Evolutionary conservation across 1,140 invertebrate species (phyloP).

Genomic region (Neelides sp.): DNA sequence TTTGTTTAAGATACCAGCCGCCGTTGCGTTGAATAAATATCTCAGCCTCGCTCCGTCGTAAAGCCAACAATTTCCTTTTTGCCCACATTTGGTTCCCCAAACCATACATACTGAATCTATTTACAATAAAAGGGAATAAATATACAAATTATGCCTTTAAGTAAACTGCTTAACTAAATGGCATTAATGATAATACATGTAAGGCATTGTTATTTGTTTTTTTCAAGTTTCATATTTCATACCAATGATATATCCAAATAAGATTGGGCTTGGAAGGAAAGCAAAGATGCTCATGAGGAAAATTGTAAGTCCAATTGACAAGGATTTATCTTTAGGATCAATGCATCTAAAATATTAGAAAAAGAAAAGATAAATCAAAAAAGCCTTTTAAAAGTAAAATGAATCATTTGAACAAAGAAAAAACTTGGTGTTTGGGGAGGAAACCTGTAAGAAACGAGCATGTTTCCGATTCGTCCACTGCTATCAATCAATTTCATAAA

Average conservation of each 20-base stretch:
- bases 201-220: neutral
- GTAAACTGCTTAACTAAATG: neutral
- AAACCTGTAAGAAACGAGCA: slow-evolving; percentile 31
- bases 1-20: slow-evolving; percentile 40
- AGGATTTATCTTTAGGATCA: slow-evolving; percentile 46
- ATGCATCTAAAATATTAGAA: slow-evolving; percentile 41
- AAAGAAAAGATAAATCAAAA: neutral
- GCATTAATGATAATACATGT: neutral
- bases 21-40: slow-evolving; percentile 52
- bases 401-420: neutral
- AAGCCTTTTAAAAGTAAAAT: neutral
- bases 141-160: slow-evolving; percentile 9
- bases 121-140: neutral
- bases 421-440: neutral
- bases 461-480: slow-evolving; percentile 28
- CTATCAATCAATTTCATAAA: slow-evolving; percentile 23
- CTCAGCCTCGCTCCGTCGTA: slow-evolving; percentile 51
- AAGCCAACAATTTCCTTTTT: slow-evolving; percentile 59
- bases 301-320: slow-evolving; percentile 49
- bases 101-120: slow-evolving; percentile 52
- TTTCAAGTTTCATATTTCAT: slow-evolving; percentile 25
- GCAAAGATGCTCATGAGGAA: slow-evolving; percentile 52
- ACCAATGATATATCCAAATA: slow-evolving; percentile 58
- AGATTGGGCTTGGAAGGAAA: slow-evolving; percentile 53
- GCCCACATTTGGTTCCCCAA: slow-evolving; percentile 59